These are phyloP conservation scores for Hofmannophila pseudospretella DNA, from an alignment of 2,888 invertebrate species.

Conservation along the genomic window DNA sequence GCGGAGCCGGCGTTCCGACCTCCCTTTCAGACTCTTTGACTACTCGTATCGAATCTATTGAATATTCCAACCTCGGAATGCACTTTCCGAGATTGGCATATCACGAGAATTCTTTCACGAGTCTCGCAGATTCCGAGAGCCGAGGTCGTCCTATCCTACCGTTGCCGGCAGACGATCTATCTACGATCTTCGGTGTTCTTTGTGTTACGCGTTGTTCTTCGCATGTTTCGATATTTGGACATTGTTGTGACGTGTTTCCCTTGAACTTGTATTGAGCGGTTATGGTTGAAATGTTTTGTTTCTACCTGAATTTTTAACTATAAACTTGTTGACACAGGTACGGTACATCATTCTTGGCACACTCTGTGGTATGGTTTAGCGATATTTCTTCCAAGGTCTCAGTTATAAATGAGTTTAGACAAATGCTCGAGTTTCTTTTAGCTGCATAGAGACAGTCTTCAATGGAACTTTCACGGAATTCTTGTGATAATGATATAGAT, in stretches of 20 bases:
- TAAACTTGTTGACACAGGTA: constrained; percentile 51
- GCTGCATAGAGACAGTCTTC: constrained; percentile 28
- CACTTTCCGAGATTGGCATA: constrained; percentile 19
- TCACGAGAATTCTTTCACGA: constrained; percentile 17
- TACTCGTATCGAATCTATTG: constrained; percentile 12
- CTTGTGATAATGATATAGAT: constrained; percentile 27
- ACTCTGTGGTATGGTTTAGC: constrained; percentile 64
- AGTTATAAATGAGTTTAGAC: constrained; percentile 23
- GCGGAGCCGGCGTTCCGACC: constrained; percentile 70
- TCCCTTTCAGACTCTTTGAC: constrained; percentile 41
- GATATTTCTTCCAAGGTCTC: constrained; percentile 42
- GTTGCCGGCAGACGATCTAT: constrained; percentile 49
- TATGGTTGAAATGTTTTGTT: constrained; percentile 45
- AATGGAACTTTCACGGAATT: constrained; percentile 22
- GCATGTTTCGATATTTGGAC: constrained; percentile 54
- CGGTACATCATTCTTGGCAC: constrained; percentile 74
- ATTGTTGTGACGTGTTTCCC: constrained; percentile 63
- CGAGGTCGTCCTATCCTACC: constrained; percentile 54
- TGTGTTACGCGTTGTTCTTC: constrained; percentile 69
- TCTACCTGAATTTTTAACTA: constrained; percentile 45
- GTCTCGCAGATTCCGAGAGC: constrained; percentile 28
- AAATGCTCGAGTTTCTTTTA: constrained; percentile 34
- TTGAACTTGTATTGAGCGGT: constrained; percentile 44
- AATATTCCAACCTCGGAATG: background rate
- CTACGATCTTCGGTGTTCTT: constrained; percentile 62